Base-by-base conservation (phyloP, 2,888 invertebrate genomes). In the Drosophila mimetica region DNA sequence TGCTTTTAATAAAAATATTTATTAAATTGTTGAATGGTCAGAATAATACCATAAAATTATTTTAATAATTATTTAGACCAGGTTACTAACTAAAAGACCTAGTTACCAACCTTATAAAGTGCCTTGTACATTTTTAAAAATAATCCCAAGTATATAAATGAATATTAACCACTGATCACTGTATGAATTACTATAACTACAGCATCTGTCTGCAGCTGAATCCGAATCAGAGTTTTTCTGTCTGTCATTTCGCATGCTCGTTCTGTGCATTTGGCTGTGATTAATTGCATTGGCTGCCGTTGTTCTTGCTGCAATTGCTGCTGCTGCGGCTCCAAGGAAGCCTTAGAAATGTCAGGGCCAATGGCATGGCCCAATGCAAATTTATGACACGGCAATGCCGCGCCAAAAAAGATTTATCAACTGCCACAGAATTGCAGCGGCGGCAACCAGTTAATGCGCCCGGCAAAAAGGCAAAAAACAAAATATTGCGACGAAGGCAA, bases 271-370 rank as follows among this genome's bases (percentile, higher is more conserved):
- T 86, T 83, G 85, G 81, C 86, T 87, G 85, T 86, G 86, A 87
- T 87, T 86, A 86, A 86, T 86, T 86, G 79, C 81, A 85, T 85
- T 85, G 85, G 80, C 82, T 85, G 76, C 75, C 66, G 66, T 52
- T 64, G 36, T 51, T 64, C 63, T 51, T 36, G 63, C 51, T 51
- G 20, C 41, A 28, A 50, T 46, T 44, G 32, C 22, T 5, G 22
- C 42, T n/a, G 22, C 7, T 32, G 50, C 51, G 28, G 42, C 52
- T 63, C 77, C 77, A 79, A 81, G 86, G 83, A 84, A 84, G 84
- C 86, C 83, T 86, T 84, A 84, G 86, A 84, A 86, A 86, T 86
- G 86, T 83, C 82, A 87, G 86, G 78, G 88, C 77, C 83, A 81
- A 82, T 83, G 84, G 74, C 83, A 84, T 81, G 77, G 77, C 79